Evolutionary conservation across 1,140 invertebrate genomes (phyloP), one percentile per base, ranked within the genome.

Genomic region (Muscidifurax raptorellus): DNA sequence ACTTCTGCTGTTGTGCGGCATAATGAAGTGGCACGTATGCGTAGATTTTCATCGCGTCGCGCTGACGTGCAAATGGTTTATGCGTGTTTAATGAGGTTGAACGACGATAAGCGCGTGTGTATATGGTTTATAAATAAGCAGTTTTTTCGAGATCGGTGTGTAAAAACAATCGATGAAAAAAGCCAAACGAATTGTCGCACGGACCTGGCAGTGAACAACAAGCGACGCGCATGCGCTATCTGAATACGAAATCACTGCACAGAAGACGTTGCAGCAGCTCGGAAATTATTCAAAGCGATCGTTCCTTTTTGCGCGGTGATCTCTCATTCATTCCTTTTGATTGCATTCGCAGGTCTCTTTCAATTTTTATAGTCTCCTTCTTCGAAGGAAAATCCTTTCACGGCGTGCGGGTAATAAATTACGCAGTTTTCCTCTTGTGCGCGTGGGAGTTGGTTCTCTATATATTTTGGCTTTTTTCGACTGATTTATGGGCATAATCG

Each of bases 381-480:
- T 59, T 59, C 52, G 52, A 15, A 59, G 22, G 18, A 59, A 59
- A 59, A 18, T 59, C 52, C 30, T 78, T 66, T 30, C 25, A 28
- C 76, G 27, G 9, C 52, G 13, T n/a, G n/a, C n/a, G 28, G 30
- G 76, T 66, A 78, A 78, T 78, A 78, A 78, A 78, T 78, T 66
- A 78, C 76, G 52, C 76, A 32, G 30, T 78, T 66, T 64, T 32
- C 5, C 44, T 18, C 22, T 27, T 64, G 27, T 28, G 52, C 28
- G 27, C 28, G 30, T 15, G 18, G 18, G 22, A 52, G 47, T 52
- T 22, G 18, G 18, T 59, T 59, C 52, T n/a, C 52, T n/a, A 18
- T 13, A 6, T 47, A 6, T 9, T 59, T 59, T 7, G 52, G 52
- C 22, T 59, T 18, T 59, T 59, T 59, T 59, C 52, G 52, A 4